Evolutionary conservation across 2,113 vertebrate genomes (phyloP).

Genomic region (Pseudorectes ferrugineus): DNA sequence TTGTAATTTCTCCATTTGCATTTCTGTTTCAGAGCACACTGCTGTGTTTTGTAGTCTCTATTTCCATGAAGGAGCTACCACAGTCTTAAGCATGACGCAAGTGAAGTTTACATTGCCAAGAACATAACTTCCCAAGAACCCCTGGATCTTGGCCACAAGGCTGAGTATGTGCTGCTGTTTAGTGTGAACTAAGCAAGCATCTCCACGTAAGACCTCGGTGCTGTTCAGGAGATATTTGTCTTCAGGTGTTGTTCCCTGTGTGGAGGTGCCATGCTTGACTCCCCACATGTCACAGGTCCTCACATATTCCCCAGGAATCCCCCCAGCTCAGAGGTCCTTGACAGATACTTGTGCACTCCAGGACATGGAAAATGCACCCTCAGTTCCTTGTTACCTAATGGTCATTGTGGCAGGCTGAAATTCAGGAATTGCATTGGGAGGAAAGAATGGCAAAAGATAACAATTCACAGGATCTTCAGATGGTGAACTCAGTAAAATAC

Average conservation of each 20-base stretch:
- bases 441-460: not conserved
- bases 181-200: not conserved
- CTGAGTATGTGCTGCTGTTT: not conserved
- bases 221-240: not conserved
- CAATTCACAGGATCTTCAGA: not conserved
- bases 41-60: not conserved
- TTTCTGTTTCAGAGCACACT: not conserved
- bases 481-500: not conserved
- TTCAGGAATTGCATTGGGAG: not conserved
- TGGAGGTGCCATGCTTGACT: not conserved
- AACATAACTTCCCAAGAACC: not conserved
- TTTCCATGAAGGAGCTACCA: not conserved
- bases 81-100: not conserved
- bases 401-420: not conserved
- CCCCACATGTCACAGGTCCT: accelerated
- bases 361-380: not conserved
- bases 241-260: not conserved
- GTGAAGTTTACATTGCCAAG: not conserved
- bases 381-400: not conserved
- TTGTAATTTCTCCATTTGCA: not conserved
- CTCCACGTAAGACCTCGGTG: not conserved
- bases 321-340: not conserved
- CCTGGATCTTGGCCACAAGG: not conserved
- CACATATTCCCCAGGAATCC: not conserved
- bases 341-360: not conserved